Evolutionary conservation across 2,113 vertebrate species (phyloP).

Genomic region (Ptilorrhoa leucosticta): DNA sequence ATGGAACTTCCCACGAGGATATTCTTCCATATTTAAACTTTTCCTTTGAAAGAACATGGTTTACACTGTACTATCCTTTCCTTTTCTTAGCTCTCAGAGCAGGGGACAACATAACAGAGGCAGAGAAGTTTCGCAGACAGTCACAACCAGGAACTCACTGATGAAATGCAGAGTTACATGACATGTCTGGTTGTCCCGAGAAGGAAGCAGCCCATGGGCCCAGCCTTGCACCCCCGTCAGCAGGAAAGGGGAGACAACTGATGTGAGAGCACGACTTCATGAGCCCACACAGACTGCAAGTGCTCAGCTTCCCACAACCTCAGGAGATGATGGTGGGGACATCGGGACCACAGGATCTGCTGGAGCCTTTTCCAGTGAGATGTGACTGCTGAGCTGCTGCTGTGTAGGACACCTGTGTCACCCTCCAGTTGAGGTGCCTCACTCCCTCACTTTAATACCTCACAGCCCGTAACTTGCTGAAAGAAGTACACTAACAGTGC

Average conservation of each 20-base stretch:
- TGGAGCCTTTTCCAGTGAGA: not conserved
- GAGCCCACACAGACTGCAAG: not conserved
- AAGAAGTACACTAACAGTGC: not conserved
- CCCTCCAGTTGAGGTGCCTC: not conserved
- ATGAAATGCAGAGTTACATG: fast-evolving
- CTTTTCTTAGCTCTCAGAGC: not conserved
- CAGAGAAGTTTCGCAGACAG: not conserved
- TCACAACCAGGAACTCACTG: not conserved
- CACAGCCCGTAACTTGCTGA: not conserved
- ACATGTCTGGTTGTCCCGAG: fast-evolving
- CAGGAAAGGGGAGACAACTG: not conserved
- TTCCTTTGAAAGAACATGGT: not conserved
- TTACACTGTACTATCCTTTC: not conserved
- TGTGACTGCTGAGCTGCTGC: not conserved
- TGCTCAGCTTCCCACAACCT: not conserved
- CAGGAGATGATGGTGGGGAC: not conserved
- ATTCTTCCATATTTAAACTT: not conserved
- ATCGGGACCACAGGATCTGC: not conserved
- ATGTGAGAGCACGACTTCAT: fast-evolving
- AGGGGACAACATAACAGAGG: not conserved
- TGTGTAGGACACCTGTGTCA: not conserved
- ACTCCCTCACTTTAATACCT: not conserved
- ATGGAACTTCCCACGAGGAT: not conserved
- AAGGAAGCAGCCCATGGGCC: fast-evolving
- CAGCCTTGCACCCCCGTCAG: not conserved